Base-by-base conservation (phyloP, 2,113 vertebrate genomes). In the Eolophus roseicapilla region DNA sequence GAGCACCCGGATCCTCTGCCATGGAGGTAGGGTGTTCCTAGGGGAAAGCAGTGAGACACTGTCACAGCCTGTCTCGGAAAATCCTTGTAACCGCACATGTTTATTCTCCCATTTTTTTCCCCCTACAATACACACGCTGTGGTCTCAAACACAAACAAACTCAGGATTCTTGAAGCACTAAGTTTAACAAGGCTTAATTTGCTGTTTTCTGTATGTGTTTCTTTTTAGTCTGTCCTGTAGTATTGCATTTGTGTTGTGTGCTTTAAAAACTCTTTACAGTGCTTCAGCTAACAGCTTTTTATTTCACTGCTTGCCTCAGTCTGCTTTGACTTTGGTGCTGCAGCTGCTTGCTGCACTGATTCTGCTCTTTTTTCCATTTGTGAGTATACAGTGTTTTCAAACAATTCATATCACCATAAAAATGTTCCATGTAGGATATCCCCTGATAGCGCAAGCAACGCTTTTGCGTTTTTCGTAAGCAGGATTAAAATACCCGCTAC, bases 391-490 rank as follows among this genome's bases (percentile, higher is more conserved):
- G 24, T 67, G 78, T 95, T 95, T 93, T 89, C 80, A 95, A 82
- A 90, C 89, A 93, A 95, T 97, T 97, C 93, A 39, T 88, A 91
- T 94, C 68, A 76, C 96, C 90, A 53, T 86, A 60, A 96, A 94
- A 95, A 91, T 79, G 91, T 83, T 91, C 91, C 39, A 1, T 70
- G 76, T 82, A 11, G 79, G 50, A 14, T 62, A 77, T 92, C 92
- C 94, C 92, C 95, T 53, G 93, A 74, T 93, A 95, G 86, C 79
- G 78, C 60, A 37, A 89, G 67, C 39, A 53, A 74, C 23, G 37
- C 82, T 82, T 79, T 96, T 97, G 94, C 85, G 76, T 97, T 97
- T 96, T 96, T 97, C 97, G 97, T 97, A 96, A 97, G 95, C 43
- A 17, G 64, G 93, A 97, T 97, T 98, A 97, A 95, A 98, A 97